Percentiles rank a stretch among this genome's conserved stretches.
Conservation (phyloP, 2,888 invertebrate genomes). For the Rotaria sp. region DNA sequence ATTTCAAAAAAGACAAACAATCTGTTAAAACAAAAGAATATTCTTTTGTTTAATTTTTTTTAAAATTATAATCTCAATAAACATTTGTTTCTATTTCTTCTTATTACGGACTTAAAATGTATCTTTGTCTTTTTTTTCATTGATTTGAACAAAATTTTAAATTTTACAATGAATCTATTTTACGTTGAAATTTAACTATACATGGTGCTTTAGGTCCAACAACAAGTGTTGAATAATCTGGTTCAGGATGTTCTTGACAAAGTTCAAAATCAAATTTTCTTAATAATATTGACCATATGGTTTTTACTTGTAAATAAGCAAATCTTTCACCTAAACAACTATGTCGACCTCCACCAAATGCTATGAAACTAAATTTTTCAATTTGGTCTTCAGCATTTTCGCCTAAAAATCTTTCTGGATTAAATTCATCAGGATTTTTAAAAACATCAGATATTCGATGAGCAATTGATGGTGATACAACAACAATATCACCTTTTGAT, state of each 20-base stretch:
- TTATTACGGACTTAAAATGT: neutral
- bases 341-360: slow-evolving; percentile 49
- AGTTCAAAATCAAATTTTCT: slow-evolving; percentile 46
- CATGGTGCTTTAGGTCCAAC: neutral
- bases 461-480: neutral
- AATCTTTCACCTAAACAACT: slow-evolving; percentile 50
- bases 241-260: slow-evolving; percentile 45
- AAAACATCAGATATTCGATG: neutral
- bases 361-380: slow-evolving; percentile 48
- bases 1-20: neutral
- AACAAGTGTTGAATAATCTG: slow-evolving; percentile 43
- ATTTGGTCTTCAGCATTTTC: slow-evolving; percentile 44
- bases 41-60: neutral
- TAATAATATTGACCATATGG: slow-evolving; percentile 46
- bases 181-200: neutral
- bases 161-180: neutral
- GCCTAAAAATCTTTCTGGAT: slow-evolving; percentile 45
- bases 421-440: neutral
- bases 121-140: neutral
- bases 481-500: neutral
- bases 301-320: slow-evolving; percentile 48
- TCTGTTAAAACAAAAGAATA: neutral
- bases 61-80: neutral
- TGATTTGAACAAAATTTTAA: neutral
- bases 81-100: neutral